Conservation (phyloP, 92 coral and sea anemone species). For the Meandrina meandrites region DNA sequence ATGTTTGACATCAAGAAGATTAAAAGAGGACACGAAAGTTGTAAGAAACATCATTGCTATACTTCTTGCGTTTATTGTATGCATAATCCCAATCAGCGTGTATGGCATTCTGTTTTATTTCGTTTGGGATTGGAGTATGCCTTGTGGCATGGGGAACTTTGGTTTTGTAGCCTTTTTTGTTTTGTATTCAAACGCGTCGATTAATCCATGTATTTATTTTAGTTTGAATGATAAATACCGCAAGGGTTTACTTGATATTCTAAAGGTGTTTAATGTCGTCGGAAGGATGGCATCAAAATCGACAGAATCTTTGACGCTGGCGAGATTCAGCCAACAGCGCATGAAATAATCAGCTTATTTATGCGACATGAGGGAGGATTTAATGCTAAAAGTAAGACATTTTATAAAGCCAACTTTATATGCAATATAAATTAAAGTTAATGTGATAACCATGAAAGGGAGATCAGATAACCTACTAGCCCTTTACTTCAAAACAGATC, state of each 20-base stretch:
- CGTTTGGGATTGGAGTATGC: not conserved
- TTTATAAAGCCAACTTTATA: too few species aligned
- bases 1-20: not conserved
- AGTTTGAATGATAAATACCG: not conserved
- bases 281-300: too few species aligned
- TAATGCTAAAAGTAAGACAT: too few species aligned
- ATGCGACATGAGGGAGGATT: not conserved
- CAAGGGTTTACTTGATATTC: not conserved
- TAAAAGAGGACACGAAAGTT: conserved; percentile 18
- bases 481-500: too few species aligned
- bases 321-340: not conserved
- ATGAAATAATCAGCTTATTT: not conserved
- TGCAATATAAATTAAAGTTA: too few species aligned
- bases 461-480: too few species aligned
- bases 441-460: too few species aligned
- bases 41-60: not conserved
- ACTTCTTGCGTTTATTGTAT: not conserved
- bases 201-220: not conserved
- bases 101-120: not conserved
- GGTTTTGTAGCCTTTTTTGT: not conserved
- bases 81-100: not conserved
- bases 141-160: not conserved
- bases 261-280: too few species aligned
- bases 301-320: too few species aligned
- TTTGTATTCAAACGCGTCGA: not conserved